These are phyloP conservation scores for Cryptotis parvus DNA, from an alignment of 2,113 vertebrate species.

Conservation along the genomic window DNA sequence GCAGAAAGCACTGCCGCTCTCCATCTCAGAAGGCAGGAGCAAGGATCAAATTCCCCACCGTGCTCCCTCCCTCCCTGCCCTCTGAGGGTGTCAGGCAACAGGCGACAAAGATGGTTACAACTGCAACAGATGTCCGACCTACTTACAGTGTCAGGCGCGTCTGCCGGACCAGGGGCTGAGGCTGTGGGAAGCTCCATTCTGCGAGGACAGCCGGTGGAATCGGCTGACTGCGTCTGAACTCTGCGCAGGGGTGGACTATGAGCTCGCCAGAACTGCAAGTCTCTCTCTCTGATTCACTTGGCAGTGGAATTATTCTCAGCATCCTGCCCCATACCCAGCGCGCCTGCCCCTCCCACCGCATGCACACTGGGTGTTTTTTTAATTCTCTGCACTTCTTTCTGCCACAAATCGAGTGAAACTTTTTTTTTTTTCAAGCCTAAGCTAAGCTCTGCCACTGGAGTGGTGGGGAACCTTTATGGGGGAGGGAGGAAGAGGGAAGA, in stretches of 20 bases:
- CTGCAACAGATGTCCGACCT: slow-evolving; percentile 41
- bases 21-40: neutral
- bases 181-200: slow-evolving; percentile 75
- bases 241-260: slow-evolving; percentile 58
- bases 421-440: slow-evolving; percentile 79
- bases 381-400: slow-evolving; percentile 42
- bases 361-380: slow-evolving; percentile 57
- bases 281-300: slow-evolving; percentile 82
- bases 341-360: slow-evolving; percentile 76
- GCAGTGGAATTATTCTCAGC: slow-evolving; percentile 86
- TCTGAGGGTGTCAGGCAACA: slow-evolving; percentile 30
- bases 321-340: slow-evolving; percentile 80
- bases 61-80: slow-evolving; percentile 27
- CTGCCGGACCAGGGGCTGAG: slow-evolving; percentile 56
- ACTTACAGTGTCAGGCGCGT: slow-evolving; percentile 70
- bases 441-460: slow-evolving; percentile 67
- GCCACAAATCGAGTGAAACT: slow-evolving; percentile 76
- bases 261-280: slow-evolving; percentile 72
- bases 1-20: slow-evolving; percentile 8
- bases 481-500: slow-evolving; percentile 69
- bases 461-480: slow-evolving; percentile 75
- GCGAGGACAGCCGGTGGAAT: slow-evolving; percentile 65
- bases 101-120: slow-evolving; percentile 49
- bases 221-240: slow-evolving; percentile 66
- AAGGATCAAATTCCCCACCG: slow-evolving; percentile 19